Evolutionary conservation across 2,113 vertebrate genomes (phyloP).

Genomic region (Gulo gulo): DNA sequence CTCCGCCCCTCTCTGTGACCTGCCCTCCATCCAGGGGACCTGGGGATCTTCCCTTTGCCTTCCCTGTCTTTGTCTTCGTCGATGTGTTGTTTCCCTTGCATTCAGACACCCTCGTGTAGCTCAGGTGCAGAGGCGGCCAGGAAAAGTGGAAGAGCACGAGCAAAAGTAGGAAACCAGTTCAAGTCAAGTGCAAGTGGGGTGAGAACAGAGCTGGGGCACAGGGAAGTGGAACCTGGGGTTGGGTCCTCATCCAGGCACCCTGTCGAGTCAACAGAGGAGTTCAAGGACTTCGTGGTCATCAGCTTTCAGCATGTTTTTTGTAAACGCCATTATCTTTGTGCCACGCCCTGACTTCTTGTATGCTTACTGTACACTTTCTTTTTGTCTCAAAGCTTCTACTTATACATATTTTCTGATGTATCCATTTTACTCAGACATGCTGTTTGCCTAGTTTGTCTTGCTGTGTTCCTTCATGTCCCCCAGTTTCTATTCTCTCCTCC

Average conservation of each 20-base stretch:
- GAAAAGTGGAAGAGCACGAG: not conserved
- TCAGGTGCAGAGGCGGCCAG: not conserved
- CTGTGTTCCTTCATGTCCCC: too few species aligned
- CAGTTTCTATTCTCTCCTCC: not conserved
- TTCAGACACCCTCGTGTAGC: not conserved
- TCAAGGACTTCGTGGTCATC: not conserved
- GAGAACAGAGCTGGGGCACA: not conserved
- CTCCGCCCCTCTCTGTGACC: not conserved
- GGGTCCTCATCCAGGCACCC: not conserved
- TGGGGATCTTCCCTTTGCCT: not conserved
- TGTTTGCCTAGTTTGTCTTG: not conserved
- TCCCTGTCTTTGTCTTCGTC: not conserved
- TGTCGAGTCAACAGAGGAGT: fast-evolving
- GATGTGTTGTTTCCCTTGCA: not conserved
- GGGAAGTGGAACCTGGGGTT: not conserved
- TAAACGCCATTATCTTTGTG: not conserved
- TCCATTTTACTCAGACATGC: not conserved
- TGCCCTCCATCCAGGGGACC: not conserved
- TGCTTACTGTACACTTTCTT: not conserved
- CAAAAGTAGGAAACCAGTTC: not conserved
- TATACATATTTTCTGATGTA: not conserved
- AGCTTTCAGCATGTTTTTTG: not conserved
- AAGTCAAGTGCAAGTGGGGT: not conserved
- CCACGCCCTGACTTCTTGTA: not conserved
- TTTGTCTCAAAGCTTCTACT: not conserved